A percentile compares a stretch with the other conserved stretches of the same genome.
Conservation (phyloP, 2,113 vertebrate genomes). For the Tupaia chinensis region DNA sequence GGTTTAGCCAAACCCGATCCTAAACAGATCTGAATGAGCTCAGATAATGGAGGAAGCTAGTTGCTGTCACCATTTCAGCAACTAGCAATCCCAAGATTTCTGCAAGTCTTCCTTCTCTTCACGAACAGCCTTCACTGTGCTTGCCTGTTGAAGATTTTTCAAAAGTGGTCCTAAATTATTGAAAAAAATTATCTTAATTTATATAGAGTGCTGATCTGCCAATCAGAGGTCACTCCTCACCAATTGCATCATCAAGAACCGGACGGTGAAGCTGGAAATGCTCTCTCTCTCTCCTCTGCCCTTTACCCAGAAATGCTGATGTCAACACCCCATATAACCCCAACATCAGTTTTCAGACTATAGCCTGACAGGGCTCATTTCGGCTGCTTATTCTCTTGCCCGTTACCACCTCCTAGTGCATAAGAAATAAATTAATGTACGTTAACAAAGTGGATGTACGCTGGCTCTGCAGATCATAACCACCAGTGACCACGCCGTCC, state of each 20-base stretch:
- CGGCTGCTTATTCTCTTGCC: slow-evolving; percentile 3
- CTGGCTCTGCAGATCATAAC: neutral
- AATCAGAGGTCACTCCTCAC: neutral
- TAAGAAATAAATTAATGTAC: neutral
- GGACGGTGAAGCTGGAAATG: neutral
- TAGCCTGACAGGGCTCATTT: neutral
- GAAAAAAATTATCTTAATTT: neutral
- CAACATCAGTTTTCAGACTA: neutral
- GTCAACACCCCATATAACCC: neutral
- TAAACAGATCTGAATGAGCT: neutral
- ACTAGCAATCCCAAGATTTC: slow-evolving; percentile 19
- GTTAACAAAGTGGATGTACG: neutral
- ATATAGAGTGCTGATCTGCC: neutral
- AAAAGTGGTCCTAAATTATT: neutral
- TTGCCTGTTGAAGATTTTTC: neutral
- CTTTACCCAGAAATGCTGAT: neutral
- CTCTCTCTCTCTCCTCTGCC: neutral
- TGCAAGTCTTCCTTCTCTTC: neutral
- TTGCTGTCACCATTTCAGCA: slow-evolving; percentile 12
- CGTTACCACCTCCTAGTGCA: neutral
- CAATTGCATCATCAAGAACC: neutral
- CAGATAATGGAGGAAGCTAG: neutral
- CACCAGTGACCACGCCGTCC: neutral
- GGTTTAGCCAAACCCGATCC: neutral
- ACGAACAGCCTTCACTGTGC: neutral